phyloP scores from a whole-genome alignment of 2,797 vertebrate species.

The Ctenochaetus hawaiiensis region DNA sequence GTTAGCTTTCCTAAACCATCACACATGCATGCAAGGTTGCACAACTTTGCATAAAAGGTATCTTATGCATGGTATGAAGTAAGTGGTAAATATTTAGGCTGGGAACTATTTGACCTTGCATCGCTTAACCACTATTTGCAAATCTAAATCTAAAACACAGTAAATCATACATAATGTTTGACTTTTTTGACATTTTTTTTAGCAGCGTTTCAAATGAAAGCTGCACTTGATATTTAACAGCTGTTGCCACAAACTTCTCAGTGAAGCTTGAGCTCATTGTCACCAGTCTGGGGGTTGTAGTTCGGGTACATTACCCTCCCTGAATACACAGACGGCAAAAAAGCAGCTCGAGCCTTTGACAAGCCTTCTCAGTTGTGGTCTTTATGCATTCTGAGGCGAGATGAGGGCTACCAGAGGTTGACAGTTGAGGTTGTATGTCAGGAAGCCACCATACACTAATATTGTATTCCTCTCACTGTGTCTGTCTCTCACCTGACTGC shows the following conservation, averaged over 20 bases:
- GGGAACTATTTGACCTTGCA: background rate
- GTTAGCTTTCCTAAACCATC: background rate
- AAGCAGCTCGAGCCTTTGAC: slow-evolving; percentile 61
- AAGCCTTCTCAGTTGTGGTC: slow-evolving; percentile 59
- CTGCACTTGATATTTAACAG: slow-evolving; percentile 11
- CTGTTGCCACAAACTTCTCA: slow-evolving; percentile 4
- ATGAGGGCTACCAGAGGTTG: slow-evolving; percentile 73
- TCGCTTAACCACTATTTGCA: background rate
- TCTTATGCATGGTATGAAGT: background rate
- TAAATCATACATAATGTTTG: background rate
- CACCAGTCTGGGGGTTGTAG: slow-evolving; percentile 32
- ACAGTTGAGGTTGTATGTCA: slow-evolving; percentile 77
- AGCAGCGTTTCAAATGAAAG: background rate
- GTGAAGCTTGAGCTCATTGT: slow-evolving; percentile 26
- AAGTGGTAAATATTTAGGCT: slow-evolving; percentile 8
- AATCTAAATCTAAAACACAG: background rate
- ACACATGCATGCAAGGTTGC: background rate
- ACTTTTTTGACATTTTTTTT: background rate
- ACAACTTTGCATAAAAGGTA: background rate
- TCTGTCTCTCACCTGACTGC: slow-evolving; percentile 86
- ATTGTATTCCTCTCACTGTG: slow-evolving; percentile 68
- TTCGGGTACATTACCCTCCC: slow-evolving; percentile 38
- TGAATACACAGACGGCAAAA: slow-evolving; percentile 51
- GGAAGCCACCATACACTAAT: slow-evolving; percentile 66
- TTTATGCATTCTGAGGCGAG: slow-evolving; percentile 73